A percentile compares a stretch with the other conserved stretches of the same genome.
phyloP scores from a whole-genome alignment of 1,140 invertebrate species.

The Philaenus spumarius region DNA sequence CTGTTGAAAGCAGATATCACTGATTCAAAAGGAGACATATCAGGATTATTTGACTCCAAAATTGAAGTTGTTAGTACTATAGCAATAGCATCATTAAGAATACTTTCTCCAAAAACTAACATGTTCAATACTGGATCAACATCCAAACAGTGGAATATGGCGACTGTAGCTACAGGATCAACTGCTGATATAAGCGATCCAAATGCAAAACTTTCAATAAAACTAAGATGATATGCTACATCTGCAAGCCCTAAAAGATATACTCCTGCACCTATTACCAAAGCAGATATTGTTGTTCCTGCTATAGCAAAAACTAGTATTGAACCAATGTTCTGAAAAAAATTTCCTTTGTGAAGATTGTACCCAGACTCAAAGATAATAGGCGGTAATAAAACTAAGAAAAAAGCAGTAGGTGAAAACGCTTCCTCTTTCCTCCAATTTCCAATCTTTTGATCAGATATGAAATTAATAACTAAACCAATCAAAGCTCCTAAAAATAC shows the following conservation, averaged over 20 bases:
- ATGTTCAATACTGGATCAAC: conserved; percentile 95
- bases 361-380: conserved; percentile 99
- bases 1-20: conserved; percentile 84
- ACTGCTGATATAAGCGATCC: conserved; percentile 98
- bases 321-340: conserved; percentile 96
- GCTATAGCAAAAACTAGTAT: conserved; percentile 94
- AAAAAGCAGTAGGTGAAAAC: conserved; percentile 95
- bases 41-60: conserved; percentile 64
- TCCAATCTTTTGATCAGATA: conserved; percentile 83
- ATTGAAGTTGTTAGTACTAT: conserved; percentile 93
- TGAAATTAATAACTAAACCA: conserved; percentile 83
- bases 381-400: conserved; percentile 91
- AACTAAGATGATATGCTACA: conserved; percentile 84
- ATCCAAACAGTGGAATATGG: conserved; percentile 96
- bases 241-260: conserved; percentile 87
- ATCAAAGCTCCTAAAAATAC: conserved; percentile 91
- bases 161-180: conserved; percentile 95
- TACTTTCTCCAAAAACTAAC: conserved; percentile 98
- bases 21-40: conserved; percentile 67
- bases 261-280: conserved; percentile 89
- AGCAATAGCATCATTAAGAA: conserved; percentile 96
- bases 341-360: conserved; percentile 97
- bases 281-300: conserved; percentile 92
- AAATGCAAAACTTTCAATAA: conserved; percentile 97
- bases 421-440: conserved; percentile 96